These are phyloP conservation scores for Lobophora halterata DNA, from an alignment of 2,888 invertebrate genomes.

Conservation along the genomic window DNA sequence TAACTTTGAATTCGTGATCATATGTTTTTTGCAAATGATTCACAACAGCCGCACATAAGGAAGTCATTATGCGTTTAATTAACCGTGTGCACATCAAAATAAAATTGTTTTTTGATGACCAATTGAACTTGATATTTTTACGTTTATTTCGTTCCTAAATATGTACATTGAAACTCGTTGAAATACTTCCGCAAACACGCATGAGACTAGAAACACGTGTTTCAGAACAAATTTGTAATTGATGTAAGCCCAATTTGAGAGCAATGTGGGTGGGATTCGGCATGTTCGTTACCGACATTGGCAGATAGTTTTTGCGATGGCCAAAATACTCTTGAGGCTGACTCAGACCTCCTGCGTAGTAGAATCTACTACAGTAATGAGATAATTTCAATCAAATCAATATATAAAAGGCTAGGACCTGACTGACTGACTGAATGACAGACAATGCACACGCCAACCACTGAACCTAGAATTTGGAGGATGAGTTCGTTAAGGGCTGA, in stretches of 20 bases:
- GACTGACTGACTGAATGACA: too few species aligned
- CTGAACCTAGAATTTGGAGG: too few species aligned
- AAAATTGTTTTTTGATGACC: too few species aligned
- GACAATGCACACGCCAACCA: too few species aligned
- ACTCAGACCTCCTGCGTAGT: slow-evolving; percentile 68
- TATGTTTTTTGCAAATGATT: slow-evolving; percentile 18
- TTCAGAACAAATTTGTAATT: slow-evolving; percentile 40
- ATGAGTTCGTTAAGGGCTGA: too few species aligned
- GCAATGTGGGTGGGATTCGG: slow-evolving; percentile 63
- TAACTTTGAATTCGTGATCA: slow-evolving; percentile 13
- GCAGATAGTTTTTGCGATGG: slow-evolving; percentile 46
- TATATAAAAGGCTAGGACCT: too few species aligned
- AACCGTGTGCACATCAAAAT: neutral
- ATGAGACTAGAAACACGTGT: slow-evolving; percentile 36
- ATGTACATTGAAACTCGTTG: neutral
- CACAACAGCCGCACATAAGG: slow-evolving; percentile 20
- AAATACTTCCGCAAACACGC: slow-evolving; percentile 46
- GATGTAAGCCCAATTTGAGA: slow-evolving; percentile 49
- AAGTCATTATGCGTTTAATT: slow-evolving; percentile 15
- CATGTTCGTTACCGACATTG: slow-evolving; percentile 28
- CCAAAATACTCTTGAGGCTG: slow-evolving; percentile 56
- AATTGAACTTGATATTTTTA: too few species aligned
- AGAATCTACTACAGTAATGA: slow-evolving; percentile 21
- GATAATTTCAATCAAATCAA: slow-evolving; percentile 3
- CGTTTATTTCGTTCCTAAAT: too few species aligned